Evolutionary conservation across 2,797 vertebrate species (phyloP).

Genomic region (Brotula barbata): DNA sequence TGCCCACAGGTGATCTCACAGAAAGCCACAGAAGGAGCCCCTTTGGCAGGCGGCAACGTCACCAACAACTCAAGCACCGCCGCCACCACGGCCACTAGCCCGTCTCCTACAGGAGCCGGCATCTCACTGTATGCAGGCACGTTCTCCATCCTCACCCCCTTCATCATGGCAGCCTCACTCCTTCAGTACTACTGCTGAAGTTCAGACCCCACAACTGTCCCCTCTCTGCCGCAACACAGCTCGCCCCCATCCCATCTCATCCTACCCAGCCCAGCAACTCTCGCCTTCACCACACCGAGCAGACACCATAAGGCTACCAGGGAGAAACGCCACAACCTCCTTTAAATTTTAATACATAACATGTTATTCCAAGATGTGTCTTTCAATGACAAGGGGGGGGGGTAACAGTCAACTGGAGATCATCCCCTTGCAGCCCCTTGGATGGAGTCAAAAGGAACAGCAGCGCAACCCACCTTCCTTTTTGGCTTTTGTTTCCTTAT

Average conservation of each 20-base stretch:
- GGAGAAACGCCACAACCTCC: constrained; percentile 57
- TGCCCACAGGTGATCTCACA: constrained; percentile 63
- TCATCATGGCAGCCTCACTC: constrained; percentile 79
- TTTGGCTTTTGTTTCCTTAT: constrained; percentile 61
- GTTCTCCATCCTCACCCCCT: constrained; percentile 71
- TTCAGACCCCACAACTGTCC: constrained; percentile 12
- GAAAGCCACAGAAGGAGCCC: constrained; percentile 40
- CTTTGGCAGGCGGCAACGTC: too few species aligned
- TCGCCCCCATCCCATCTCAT: constrained; percentile 16
- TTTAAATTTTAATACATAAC: constrained; percentile 46
- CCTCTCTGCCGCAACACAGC: constrained; percentile 22
- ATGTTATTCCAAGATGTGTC: constrained; percentile 49
- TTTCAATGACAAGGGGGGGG: constrained; percentile 39
- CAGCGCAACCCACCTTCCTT: constrained; percentile 39
- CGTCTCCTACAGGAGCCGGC: constrained; percentile 61
- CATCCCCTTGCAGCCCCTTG: constrained; percentile 18
- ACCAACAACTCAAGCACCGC: constrained; percentile 57
- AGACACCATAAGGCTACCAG: constrained; percentile 66
- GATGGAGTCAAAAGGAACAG: constrained; percentile 59
- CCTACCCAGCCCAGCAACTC: constrained; percentile 12
- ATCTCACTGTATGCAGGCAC: constrained; percentile 76
- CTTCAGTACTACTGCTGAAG: constrained; percentile 86
- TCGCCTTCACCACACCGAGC: constrained; percentile 37
- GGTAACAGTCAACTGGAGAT: constrained; percentile 39
- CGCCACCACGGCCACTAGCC: constrained; percentile 41